Conservation (phyloP, 2,888 invertebrate genomes). For the Tyria jacobaeae region DNA sequence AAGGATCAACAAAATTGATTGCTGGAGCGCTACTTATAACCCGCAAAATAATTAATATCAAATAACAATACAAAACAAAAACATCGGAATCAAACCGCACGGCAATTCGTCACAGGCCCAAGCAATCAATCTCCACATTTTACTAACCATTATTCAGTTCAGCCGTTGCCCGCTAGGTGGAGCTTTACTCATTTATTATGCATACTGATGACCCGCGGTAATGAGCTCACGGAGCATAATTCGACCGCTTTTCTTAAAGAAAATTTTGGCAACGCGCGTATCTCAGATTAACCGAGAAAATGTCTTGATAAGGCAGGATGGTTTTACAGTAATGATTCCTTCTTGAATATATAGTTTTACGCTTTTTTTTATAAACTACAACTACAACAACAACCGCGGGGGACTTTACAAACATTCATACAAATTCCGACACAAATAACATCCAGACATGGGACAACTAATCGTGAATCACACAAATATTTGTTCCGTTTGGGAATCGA, state of each 20-base stretch:
- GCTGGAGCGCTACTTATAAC: not conserved
- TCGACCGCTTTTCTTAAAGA: constrained; percentile 69
- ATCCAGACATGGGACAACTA: too few species aligned
- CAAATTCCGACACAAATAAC: too few species aligned
- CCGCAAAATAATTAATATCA: constrained; percentile 37
- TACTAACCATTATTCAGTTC: constrained; percentile 69
- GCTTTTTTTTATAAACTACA: too few species aligned
- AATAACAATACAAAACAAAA: constrained; percentile 48
- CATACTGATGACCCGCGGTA: constrained; percentile 91
- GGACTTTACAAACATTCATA: too few species aligned
- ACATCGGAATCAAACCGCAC: constrained; percentile 39
- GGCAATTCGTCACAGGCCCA: constrained; percentile 60
- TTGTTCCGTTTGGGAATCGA: too few species aligned
- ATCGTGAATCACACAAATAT: too few species aligned
- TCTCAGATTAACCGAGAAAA: constrained; percentile 71
- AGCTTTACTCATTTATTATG: constrained; percentile 89
- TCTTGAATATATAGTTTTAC: constrained; percentile 12
- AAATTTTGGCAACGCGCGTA: constrained; percentile 72
- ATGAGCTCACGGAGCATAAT: constrained; percentile 81
- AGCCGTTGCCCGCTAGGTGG: constrained; percentile 75
- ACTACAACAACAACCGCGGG: too few species aligned
- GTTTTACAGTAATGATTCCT: constrained; percentile 41
- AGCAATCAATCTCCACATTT: constrained; percentile 69
- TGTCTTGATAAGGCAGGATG: constrained; percentile 67
- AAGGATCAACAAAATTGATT: not conserved